A percentile compares a stretch with the other conserved stretches of the same genome.
Evolutionary conservation across 1,140 invertebrate genomes (phyloP).

Genomic region (Megalonaias nervosa): DNA sequence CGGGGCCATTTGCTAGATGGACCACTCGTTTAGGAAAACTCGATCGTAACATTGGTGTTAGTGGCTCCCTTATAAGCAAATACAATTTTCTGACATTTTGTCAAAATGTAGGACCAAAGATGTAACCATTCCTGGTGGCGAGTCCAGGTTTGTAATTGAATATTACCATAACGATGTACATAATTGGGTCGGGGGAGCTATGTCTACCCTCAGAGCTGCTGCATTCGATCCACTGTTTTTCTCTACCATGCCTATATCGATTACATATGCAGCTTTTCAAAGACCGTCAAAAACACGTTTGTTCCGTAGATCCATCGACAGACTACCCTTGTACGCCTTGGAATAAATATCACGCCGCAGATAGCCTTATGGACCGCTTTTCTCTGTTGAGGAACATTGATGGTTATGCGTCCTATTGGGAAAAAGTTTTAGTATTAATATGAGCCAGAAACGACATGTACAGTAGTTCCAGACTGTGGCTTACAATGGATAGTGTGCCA

Average conservation of each 20-base stretch:
- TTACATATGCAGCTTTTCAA: constrained; percentile 54
- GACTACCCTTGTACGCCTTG: constrained; percentile 7
- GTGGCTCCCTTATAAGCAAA: background rate
- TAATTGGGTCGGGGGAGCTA: constrained; percentile 55
- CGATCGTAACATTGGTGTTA: constrained; percentile 18
- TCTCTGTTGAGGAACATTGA: background rate
- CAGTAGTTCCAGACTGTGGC: background rate
- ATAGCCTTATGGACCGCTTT: background rate
- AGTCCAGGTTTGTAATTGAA: constrained; percentile 44
- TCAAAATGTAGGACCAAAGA: constrained; percentile 1
- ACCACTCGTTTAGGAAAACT: constrained; percentile 26
- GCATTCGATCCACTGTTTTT: constrained; percentile 69
- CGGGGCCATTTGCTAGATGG: constrained; percentile 63
- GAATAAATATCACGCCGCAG: background rate
- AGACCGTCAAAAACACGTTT: background rate
- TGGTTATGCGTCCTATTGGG: no score
- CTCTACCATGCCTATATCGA: constrained; percentile 70
- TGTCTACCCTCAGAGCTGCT: constrained; percentile 42
- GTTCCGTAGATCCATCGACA: constrained; percentile 5
- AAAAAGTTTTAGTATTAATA: constrained; percentile 7
- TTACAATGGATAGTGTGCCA: background rate
- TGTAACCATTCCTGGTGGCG: constrained; percentile 8
- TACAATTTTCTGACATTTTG: background rate
- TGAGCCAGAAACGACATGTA: constrained; percentile 2
- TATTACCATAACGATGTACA: constrained; percentile 47